Conservation (phyloP, 1,140 invertebrate species). For the Helicorthomorpha holstii region DNA sequence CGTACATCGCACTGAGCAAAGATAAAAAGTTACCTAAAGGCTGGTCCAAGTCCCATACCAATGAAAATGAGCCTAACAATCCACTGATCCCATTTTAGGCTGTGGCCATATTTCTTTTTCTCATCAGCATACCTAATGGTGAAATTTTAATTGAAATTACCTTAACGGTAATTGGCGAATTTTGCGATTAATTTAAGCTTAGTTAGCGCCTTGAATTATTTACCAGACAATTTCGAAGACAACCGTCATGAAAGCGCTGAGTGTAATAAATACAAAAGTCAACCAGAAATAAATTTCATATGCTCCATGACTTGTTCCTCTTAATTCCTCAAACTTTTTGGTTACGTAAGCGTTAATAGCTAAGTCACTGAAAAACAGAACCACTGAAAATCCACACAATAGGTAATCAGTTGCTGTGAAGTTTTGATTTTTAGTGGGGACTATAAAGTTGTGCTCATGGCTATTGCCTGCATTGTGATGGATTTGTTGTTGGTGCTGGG, state of each 20-base stretch:
- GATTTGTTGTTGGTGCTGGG: too few species aligned
- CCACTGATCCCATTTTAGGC: background rate
- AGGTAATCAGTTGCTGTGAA: too few species aligned
- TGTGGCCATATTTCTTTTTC: background rate
- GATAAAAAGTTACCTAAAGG: background rate
- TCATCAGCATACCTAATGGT: background rate
- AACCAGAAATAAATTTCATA: background rate
- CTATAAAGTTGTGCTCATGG: too few species aligned
- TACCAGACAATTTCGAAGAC: background rate
- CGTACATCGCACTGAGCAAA: too few species aligned
- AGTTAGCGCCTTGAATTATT: background rate
- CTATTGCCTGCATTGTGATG: too few species aligned
- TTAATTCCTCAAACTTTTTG: too few species aligned
- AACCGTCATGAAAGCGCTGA: background rate
- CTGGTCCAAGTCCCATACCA: background rate
- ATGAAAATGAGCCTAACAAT: background rate
- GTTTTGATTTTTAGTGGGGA: too few species aligned
- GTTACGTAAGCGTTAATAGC: too few species aligned
- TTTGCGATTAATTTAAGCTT: background rate
- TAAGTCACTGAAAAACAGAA: too few species aligned
- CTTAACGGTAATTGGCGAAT: background rate
- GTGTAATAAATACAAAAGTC: background rate
- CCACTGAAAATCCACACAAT: too few species aligned
- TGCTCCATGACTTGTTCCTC: too few species aligned
- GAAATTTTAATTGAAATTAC: background rate